Evolutionary conservation across 2,113 vertebrate genomes (phyloP).

Genomic region (Eretmochelys imbricata): DNA sequence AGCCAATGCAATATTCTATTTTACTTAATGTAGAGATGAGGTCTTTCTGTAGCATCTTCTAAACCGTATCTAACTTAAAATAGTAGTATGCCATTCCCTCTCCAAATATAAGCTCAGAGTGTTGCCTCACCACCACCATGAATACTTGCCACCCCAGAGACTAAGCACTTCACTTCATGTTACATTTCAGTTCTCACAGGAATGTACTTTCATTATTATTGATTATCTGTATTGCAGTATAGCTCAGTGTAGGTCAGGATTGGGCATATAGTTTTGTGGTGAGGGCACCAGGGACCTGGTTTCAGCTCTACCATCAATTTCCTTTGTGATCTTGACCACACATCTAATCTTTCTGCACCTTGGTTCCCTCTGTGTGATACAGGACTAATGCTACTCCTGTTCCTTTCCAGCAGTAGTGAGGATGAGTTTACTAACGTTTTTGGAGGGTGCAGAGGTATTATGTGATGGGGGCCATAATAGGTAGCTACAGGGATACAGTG

Average conservation of each 20-base stretch:
- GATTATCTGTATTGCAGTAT: background rate
- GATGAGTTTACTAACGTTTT: background rate
- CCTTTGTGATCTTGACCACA: background rate
- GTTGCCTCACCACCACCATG: rapidly evolving
- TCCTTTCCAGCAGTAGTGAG: background rate
- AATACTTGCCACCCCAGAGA: background rate
- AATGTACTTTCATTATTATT: background rate
- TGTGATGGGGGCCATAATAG: background rate
- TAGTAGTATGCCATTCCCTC: rapidly evolving
- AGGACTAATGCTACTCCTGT: background rate
- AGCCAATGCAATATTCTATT: background rate
- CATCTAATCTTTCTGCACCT: background rate
- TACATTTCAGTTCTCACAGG: background rate
- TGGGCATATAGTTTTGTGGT: background rate
- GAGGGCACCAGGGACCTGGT: background rate
- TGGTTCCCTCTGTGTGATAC: background rate
- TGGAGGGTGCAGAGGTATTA: background rate
- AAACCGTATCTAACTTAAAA: background rate
- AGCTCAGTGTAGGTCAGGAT: background rate
- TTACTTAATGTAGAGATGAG: background rate
- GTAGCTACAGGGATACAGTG: background rate
- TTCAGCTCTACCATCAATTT: background rate
- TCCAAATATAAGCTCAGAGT: background rate
- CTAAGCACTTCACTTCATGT: background rate
- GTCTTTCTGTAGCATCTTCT: background rate